Evolutionary conservation across 2,797 vertebrate genomes (phyloP), one percentile per base, ranked within the genome.

Genomic region (Chelonia mydas): DNA sequence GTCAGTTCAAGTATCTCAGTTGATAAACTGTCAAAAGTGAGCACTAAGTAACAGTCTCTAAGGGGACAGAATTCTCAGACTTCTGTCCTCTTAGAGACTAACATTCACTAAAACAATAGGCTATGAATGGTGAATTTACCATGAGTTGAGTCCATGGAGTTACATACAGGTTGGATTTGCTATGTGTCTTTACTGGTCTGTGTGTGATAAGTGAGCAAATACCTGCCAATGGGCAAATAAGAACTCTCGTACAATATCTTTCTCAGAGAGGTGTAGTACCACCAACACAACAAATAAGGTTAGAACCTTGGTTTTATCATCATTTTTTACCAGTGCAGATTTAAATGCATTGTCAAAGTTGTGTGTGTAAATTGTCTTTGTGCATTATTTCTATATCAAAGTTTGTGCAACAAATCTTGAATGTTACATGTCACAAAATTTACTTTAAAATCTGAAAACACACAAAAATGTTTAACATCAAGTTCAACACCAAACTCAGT

Each of bases 381-480:
- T 90, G 72, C 84, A 45, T 23, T 76, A 78, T 87, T 92, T 93
- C 31, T 87, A 16, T 79, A 47, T 2, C 16, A 37, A 28, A 74
- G 5, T 80, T 80, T 76, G 37, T 88, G 45, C 27, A 92, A 31
- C 76, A 81, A 76, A 31, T 76, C 53, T 87, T 77, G 28, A 84
- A 47, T 76, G n/a, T 79, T 47, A 9, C 68, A 88, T 68, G 25
- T 93, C 72, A 55, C 86, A 61, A 53, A 86, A 72, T 91, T 57
- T 55, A 68, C 33, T 93, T 92, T 92, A 65, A 87, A 59, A 89
- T 95, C 86, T 94, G 59, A 87, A 65, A 81, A 90, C 49, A 45
- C 68, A 78, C 0, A 4, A 84, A 93, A 61, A 23, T 11, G 10
- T 17, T 11, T 86, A 57, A 87, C 77, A 68, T 81, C 81, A 82